Evolutionary conservation across 2,797 vertebrate species (phyloP).

Genomic region (Sciurus carolinensis): DNA sequence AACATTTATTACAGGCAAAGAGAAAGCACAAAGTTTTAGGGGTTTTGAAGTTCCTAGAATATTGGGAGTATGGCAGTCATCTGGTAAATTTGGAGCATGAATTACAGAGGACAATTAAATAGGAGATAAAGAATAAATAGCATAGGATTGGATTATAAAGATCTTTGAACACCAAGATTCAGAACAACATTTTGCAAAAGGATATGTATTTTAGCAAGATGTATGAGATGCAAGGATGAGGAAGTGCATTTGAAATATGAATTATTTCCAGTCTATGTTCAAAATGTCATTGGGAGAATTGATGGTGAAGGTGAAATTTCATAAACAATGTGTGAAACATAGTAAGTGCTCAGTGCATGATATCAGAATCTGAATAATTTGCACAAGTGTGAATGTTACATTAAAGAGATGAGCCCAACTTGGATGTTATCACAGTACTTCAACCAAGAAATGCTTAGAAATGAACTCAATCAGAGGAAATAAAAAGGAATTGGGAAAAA

Average conservation of each 20-base stretch:
- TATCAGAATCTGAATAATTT: neutral
- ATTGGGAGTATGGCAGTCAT: neutral
- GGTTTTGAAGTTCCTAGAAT: neutral
- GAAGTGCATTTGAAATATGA: neutral
- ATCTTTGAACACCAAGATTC: neutral
- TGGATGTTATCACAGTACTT: neutral
- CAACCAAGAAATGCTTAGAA: neutral
- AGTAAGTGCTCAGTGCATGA: neutral
- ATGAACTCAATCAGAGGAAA: neutral
- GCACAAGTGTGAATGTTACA: neutral
- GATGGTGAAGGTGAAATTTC: neutral
- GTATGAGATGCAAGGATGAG: neutral
- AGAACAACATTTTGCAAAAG: conserved; percentile 44
- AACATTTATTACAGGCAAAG: neutral
- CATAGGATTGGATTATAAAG: neutral
- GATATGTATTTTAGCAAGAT: neutral
- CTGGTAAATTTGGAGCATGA: neutral
- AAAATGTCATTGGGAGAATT: neutral
- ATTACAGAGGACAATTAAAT: neutral
- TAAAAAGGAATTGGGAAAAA: neutral
- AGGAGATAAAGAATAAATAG: neutral
- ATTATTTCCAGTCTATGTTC: neutral
- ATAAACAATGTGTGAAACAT: neutral
- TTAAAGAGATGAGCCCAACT: neutral
- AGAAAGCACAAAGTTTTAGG: neutral